phyloP scores from a whole-genome alignment of 2,888 invertebrate genomes.

The Pyralis farinalis region DNA sequence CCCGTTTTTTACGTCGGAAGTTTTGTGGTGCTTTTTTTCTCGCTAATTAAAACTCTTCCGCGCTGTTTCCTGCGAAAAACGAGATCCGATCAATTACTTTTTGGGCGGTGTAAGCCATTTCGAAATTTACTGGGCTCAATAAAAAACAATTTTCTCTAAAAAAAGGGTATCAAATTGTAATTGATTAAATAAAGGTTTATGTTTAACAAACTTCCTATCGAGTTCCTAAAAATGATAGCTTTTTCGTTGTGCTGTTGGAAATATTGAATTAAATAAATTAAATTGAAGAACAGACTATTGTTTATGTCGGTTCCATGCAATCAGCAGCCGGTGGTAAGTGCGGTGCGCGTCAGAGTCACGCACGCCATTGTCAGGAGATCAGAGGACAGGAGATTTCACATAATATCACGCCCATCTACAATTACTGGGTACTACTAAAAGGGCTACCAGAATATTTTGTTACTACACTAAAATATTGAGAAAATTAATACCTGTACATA shows the following conservation, averaged over 20 bases:
- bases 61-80: slow-evolving; percentile 77
- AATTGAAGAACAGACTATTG: slow-evolving; percentile 21
- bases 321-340: slow-evolving; percentile 28
- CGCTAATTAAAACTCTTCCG: slow-evolving; percentile 81
- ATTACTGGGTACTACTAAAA: slow-evolving; percentile 39
- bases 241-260: slow-evolving; percentile 29
- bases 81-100: slow-evolving; percentile 80
- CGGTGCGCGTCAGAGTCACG: slow-evolving; percentile 53
- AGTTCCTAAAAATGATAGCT: slow-evolving; percentile 20
- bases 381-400: slow-evolving; percentile 41
- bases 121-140: slow-evolving; percentile 68
- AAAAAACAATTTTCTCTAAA: slow-evolving; percentile 58
- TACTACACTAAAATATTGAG: slow-evolving; percentile 4
- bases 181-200: slow-evolving; percentile 61
- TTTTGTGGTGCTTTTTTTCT: slow-evolving; percentile 75
- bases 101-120: slow-evolving; percentile 72
- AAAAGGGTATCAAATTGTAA: slow-evolving; percentile 65
- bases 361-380: slow-evolving; percentile 48
- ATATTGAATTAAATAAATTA: slow-evolving; percentile 27
- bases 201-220: slow-evolving; percentile 32
- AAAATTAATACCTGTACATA: too few species aligned
- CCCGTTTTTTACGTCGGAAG: slow-evolving; percentile 76
- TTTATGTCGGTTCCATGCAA: slow-evolving; percentile 43
- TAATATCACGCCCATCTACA: slow-evolving; percentile 35
- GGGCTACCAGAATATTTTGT: slow-evolving; percentile 27